Conservation (phyloP, 1,140 invertebrate species). For the Drosophila sturtevanti region DNA sequence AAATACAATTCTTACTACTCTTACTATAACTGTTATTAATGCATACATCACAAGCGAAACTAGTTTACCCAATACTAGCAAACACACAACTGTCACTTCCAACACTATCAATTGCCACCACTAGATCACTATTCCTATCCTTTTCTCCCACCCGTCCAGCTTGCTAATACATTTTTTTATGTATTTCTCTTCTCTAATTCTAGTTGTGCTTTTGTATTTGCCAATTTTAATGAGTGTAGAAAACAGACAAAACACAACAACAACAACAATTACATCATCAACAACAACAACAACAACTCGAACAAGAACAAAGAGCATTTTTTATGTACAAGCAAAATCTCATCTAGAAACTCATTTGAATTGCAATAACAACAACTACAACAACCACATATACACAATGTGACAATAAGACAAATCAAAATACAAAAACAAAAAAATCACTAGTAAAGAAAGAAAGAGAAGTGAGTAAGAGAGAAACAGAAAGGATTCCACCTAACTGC, state of each 20-base stretch:
- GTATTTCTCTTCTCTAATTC: conserved; percentile 78
- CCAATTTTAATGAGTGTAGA: conserved; percentile 79
- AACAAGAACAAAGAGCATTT: conserved; percentile 40
- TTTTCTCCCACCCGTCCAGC: conserved; percentile 40
- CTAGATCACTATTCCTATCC: neutral
- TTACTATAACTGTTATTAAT: too few species aligned
- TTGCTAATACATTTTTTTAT: conserved; percentile 74
- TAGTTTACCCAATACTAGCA: neutral
- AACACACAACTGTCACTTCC: neutral
- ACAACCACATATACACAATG: conserved; percentile 70
- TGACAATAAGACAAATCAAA: conserved; percentile 69
- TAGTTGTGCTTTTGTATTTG: conserved; percentile 80
- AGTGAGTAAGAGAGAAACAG: neutral
- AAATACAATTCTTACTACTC: too few species aligned
- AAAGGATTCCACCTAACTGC: conserved; percentile 45
- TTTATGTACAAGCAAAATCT: conserved; percentile 21
- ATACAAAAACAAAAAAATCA: neutral
- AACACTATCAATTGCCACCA: conserved; percentile 2
- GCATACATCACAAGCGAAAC: too few species aligned
- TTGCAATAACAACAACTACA: conserved; percentile 52
- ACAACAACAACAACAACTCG: conserved; percentile 39
- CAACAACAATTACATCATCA: conserved; percentile 22
- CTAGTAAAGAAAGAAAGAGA: conserved; percentile 6
- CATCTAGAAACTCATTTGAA: conserved; percentile 47
- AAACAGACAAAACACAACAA: conserved; percentile 49